Conservation (phyloP, 2,888 invertebrate genomes). For the Theodoxus fluviatilis region DNA sequence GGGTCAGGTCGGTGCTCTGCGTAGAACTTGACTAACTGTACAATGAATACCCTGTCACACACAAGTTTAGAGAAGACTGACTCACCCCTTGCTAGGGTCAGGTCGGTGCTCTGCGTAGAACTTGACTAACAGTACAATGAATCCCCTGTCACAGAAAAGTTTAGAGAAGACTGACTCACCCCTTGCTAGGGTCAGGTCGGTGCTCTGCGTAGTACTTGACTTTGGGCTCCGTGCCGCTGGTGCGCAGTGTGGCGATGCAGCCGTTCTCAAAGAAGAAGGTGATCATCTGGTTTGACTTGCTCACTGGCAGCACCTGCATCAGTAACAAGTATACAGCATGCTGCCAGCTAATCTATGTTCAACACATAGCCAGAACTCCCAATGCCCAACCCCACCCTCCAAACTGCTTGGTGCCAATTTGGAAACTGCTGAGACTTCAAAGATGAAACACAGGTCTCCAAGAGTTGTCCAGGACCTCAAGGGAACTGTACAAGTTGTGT, state of each 20-base stretch:
- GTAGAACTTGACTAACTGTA: too few relatives aligned
- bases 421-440: too few relatives aligned
- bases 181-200: constrained; percentile 52
- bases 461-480: too few relatives aligned
- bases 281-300: constrained; percentile 82
- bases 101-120: constrained; percentile 82
- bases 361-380: too few relatives aligned
- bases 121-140: constrained; percentile 80
- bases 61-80: too few relatives aligned
- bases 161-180: constrained; percentile 51
- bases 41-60: too few relatives aligned
- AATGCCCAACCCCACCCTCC: too few relatives aligned
- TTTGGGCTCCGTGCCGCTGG: constrained; percentile 99
- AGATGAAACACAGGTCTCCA: too few relatives aligned
- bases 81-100: constrained; percentile 55
- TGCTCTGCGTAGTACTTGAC: constrained; percentile 93
- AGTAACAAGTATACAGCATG: neutral
- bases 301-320: constrained; percentile 67
- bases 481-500: too few relatives aligned
- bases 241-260: constrained; percentile 84
- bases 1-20: too few relatives aligned
- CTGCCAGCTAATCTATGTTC: too few relatives aligned
- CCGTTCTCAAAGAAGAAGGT: constrained; percentile 90
- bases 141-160: neutral
- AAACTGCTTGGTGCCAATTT: too few relatives aligned